phyloP scores from a whole-genome alignment of 2,113 vertebrate genomes.

The Entelurus aequoreus region DNA sequence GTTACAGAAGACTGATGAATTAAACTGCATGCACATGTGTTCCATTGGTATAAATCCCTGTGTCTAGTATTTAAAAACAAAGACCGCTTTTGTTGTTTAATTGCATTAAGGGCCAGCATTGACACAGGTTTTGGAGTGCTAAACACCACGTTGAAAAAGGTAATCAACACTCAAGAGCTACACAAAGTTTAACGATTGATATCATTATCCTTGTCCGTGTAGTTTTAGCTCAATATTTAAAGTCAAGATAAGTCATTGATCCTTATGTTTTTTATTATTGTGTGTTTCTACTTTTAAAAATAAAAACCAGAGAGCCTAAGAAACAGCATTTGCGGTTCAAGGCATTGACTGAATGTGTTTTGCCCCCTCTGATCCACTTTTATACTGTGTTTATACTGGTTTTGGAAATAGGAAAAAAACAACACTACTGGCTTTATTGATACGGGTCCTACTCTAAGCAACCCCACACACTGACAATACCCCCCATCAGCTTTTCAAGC shows the following conservation, averaged over 20 bases:
- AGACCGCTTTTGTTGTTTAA: no score
- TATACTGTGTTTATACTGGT: slow-evolving; percentile 27
- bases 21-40: no score
- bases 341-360: slow-evolving; percentile 40
- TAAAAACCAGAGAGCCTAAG: slow-evolving; percentile 36
- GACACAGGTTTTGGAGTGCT: no score
- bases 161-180: not conserved
- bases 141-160: not conserved
- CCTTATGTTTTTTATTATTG: slow-evolving; percentile 14
- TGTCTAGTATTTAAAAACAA: no score
- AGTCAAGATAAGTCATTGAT: not conserved
- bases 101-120: no score
- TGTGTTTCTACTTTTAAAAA: slow-evolving; percentile 48
- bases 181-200: not conserved
- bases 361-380: slow-evolving; percentile 21
- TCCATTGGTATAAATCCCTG: no score
- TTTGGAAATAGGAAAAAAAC: slow-evolving; percentile 21
- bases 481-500: slow-evolving; percentile 22
- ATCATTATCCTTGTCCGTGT: not conserved
- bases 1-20: no score
- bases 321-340: slow-evolving; percentile 37
- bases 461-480: slow-evolving; percentile 1
- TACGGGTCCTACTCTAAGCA: slow-evolving; percentile 22
- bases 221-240: not conserved
- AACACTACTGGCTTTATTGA: slow-evolving; percentile 22